phyloP scores from a whole-genome alignment of 2,113 vertebrate genomes.

The Epinephelus lanceolatus region DNA sequence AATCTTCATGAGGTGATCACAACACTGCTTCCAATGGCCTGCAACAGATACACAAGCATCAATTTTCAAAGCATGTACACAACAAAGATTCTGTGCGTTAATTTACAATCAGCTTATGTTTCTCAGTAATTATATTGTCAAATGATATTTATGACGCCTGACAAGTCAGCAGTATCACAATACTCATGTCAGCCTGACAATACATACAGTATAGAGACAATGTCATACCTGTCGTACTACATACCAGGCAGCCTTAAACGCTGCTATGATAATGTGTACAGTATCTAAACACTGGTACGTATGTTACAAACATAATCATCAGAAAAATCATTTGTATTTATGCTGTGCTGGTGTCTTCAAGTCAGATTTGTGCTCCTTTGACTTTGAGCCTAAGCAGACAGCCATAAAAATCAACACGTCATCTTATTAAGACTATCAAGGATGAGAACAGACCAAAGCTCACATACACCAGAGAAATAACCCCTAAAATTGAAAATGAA shows the following conservation, averaged over 20 bases:
- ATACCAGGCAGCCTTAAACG: background rate
- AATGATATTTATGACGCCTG: background rate
- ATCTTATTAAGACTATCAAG: background rate
- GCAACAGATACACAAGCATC: background rate
- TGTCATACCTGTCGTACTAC: background rate
- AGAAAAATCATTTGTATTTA: background rate
- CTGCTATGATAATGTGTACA: background rate
- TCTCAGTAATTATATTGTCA: background rate
- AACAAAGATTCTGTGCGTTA: background rate
- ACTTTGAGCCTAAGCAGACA: background rate
- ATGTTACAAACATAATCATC: background rate
- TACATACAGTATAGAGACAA: background rate
- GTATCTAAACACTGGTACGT: too few species aligned
- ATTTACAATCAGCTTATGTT: background rate
- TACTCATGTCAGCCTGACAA: too few species aligned
- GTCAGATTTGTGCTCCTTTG: background rate
- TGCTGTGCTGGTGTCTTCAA: background rate
- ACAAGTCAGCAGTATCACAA: background rate
- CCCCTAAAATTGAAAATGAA: background rate
- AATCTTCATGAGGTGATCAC: constrained; percentile 89
- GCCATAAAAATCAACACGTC: background rate
- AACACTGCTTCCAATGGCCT: constrained; percentile 92
- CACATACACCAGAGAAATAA: background rate
- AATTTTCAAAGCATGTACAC: background rate
- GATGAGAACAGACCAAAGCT: background rate